Conservation (phyloP, 2,113 vertebrate species). For the Todiramphus saurophagus region DNA sequence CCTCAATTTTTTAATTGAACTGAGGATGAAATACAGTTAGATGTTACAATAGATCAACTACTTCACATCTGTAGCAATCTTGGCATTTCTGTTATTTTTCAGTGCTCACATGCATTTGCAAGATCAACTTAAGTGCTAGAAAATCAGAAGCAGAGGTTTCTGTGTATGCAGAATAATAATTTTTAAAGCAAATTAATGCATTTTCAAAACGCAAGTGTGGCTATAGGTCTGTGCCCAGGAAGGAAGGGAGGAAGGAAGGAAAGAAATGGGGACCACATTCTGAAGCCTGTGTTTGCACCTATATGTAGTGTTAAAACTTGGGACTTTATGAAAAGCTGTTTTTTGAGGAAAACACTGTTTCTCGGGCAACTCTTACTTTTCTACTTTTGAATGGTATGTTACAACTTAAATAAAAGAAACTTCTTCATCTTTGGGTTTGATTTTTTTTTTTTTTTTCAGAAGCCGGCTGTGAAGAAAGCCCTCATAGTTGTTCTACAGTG, state of each 20-base stretch:
- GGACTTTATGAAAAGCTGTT: background rate
- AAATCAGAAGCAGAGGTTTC: background rate
- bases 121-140: background rate
- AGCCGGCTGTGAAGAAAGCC: slow-evolving; percentile 76
- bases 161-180: background rate
- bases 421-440: background rate
- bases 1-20: background rate
- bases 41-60: background rate
- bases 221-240: background rate
- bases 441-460: slow-evolving; percentile 60
- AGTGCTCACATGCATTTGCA: background rate
- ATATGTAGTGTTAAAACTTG: background rate
- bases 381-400: background rate
- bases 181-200: background rate
- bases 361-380: background rate
- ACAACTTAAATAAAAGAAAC: background rate
- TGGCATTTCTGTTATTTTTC: background rate
- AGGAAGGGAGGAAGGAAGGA: background rate
- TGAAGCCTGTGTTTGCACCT: background rate
- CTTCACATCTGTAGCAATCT: background rate
- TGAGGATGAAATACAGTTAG: background rate
- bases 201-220: background rate
- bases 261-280: background rate
- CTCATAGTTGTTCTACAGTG: slow-evolving; percentile 83
- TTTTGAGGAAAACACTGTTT: background rate